Evolutionary conservation across 53 echinoderm and acorn worm species (phyloP), one percentile per base, ranked within the genome.

Genomic region (Stichopus horrens): DNA sequence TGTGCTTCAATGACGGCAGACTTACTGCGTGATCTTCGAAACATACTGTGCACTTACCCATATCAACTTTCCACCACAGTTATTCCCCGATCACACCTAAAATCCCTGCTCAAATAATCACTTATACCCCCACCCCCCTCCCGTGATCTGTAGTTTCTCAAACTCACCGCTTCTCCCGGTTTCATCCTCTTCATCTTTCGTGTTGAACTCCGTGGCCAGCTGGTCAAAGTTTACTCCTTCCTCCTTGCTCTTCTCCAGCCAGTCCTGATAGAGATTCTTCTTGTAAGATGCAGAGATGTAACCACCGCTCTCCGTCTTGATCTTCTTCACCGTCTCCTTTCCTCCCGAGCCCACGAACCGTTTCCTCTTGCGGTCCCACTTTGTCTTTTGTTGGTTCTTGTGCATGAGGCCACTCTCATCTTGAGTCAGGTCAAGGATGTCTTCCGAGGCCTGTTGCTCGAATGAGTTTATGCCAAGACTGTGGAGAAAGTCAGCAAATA

Each of bases 201-300:
- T 16, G 7, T 16, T 54, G 14, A 76, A 76, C 52, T 57, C 23
- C 8, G 54, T 7, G 2, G 87, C 75, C 20, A 55, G 20, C 56
- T 87, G 52, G 20, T 57, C 74, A 75, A 87, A 87, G 58, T 87
- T 74, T 11, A 85, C 51, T 11, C 87, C 92, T 0, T 95, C 95
- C 23, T 88, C 91, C 73, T 96, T 96, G 58, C 93, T 93, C 74
- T 89, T 92, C 77, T 92, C 88, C 58, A 93, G 74, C 96, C 96
- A 96, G n/a, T 97, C 95, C 79, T 95, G 91, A 92, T 97, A 97
- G 91, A 95, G 77, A 54, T 98, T 91, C 68, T 93, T 98, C 92
- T 94, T 98, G 95, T 95, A 98, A 52, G 98, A 96, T 9, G 94
- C 95, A 9, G 95, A 87, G 77, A 98, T 98, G 87, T 94, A 94